A percentile compares a stretch with the other conserved stretches of the same genome.
Evolutionary conservation across 2,888 invertebrate genomes (phyloP).

Genomic region (Branchipolynoe longqiensis): DNA sequence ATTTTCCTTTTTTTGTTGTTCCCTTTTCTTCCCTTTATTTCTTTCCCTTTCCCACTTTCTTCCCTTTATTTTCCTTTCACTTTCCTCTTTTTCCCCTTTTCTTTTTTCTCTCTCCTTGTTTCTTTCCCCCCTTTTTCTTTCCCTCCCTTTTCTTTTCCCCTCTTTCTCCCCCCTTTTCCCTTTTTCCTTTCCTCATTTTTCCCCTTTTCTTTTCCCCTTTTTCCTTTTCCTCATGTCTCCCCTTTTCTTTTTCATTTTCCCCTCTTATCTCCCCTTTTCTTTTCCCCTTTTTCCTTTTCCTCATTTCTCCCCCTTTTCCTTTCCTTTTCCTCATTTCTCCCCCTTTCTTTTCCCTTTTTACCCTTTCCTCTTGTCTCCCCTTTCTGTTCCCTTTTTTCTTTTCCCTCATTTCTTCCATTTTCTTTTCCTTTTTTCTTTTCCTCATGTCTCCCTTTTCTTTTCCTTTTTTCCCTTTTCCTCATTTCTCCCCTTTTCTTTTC

Average conservation of each 20-base stretch:
- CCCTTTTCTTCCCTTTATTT: too few species aligned
- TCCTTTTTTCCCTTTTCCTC: neutral
- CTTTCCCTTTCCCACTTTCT: too few species aligned
- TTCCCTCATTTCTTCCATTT: neutral
- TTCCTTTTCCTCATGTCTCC: neutral
- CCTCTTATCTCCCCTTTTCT: too few species aligned
- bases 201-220: neutral
- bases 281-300: too few species aligned
- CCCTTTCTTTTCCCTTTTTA: too few species aligned
- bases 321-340: too few species aligned
- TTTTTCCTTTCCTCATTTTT: neutral
- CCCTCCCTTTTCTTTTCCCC: neutral
- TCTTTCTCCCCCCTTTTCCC: neutral
- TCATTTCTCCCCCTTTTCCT: too few species aligned
- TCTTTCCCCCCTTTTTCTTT: neutral
- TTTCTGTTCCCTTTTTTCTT: neutral
- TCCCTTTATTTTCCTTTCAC: too few species aligned
- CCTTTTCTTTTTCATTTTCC: too few species aligned
- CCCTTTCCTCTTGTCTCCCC: too few species aligned
- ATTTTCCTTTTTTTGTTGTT: too few species aligned
- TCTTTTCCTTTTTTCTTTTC: neutral
- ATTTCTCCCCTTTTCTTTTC: neutral
- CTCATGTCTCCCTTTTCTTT: neutral
- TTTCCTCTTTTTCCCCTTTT: too few species aligned
- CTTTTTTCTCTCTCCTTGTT: neutral